Evolutionary conservation across 1,140 invertebrate species (phyloP).

Genomic region (Saccostrea echinata): DNA sequence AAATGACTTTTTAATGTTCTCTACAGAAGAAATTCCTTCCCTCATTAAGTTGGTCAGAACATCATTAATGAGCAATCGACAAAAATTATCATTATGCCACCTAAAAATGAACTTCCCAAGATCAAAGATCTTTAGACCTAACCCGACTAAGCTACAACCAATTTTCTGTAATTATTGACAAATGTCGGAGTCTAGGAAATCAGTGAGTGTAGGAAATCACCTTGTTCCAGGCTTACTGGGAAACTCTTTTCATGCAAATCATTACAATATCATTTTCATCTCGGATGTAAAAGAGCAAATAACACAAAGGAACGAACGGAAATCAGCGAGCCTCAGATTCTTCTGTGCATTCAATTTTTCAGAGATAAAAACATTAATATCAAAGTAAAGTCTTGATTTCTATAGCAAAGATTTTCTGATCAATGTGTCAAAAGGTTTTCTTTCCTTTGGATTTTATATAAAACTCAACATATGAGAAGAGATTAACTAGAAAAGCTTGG

Average conservation of each 20-base stretch:
- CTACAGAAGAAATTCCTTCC: not conserved
- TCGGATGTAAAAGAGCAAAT: not conserved
- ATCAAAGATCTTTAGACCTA: not conserved
- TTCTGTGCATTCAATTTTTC: too few relatives aligned
- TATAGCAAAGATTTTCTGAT: too few relatives aligned
- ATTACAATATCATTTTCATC: not conserved
- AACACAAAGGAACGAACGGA: too few relatives aligned
- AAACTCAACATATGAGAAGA: too few relatives aligned
- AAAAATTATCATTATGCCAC: not conserved
- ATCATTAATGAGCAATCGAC: not conserved
- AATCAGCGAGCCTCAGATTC: too few relatives aligned
- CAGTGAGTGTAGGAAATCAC: not conserved
- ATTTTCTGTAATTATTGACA: slow-evolving; percentile 4
- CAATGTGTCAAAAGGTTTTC: too few relatives aligned
- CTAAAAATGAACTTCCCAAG: not conserved
- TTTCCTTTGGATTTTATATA: too few relatives aligned
- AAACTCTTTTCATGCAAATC: not conserved
- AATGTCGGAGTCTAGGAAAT: too few relatives aligned
- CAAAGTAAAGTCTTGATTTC: too few relatives aligned
- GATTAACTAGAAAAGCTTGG: too few relatives aligned
- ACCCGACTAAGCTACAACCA: not conserved
- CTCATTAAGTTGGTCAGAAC: slow-evolving; percentile 3
- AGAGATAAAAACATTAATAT: too few relatives aligned
- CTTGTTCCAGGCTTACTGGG: not conserved
- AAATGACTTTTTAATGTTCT: slow-evolving; percentile 31